Evolutionary conservation across 2,113 vertebrate species (phyloP), one percentile per base, ranked within the genome.

Genomic region (Gallinago jamesoni): DNA sequence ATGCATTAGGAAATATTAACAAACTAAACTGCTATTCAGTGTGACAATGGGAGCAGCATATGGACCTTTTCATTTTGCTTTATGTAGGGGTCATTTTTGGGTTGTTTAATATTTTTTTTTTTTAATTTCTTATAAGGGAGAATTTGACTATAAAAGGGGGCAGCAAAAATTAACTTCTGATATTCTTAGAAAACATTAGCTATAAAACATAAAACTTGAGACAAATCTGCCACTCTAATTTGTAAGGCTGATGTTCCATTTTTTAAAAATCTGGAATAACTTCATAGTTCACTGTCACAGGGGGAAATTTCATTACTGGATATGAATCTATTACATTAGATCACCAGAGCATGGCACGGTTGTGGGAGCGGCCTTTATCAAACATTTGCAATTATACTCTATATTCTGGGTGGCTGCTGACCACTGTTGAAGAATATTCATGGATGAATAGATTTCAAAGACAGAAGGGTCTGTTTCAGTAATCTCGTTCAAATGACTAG

Each of bases 231-330:
- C 20, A 67, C 10, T 2, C 7, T 70, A 31, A 70, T 60, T 82
- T 84, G 14, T 53, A 68, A 72, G 10, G 13, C 8, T 68, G 31
- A 50, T 48, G 5, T 35, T 64, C 3, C 55, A 0, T 64, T 86
- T 89, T 80, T 63, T 27, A 6, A 8, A 89, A 79, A 18, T 63
- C 17, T 47, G 48, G 27, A 81, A 73, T 70, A 89, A 56, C 25
- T 90, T 52, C 41, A 28, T 41, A 77, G 20, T 69, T 82, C 70
- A 63, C 10, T 75, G 21, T 77, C 68, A 75, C 23, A 33, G 37
- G 15, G 48, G 45, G 80, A 94, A 92, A 62, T 23, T 50, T 86
- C 50, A 55, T 90, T 92, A 92, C 31, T 67, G 47, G 43, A 52
- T 72, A 31, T 53, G 31, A 83, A 93, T 78, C 69, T 80, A 53